These are phyloP conservation scores for Drosophila birchii DNA, from an alignment of 2,888 invertebrate species.

Conservation along the genomic window DNA sequence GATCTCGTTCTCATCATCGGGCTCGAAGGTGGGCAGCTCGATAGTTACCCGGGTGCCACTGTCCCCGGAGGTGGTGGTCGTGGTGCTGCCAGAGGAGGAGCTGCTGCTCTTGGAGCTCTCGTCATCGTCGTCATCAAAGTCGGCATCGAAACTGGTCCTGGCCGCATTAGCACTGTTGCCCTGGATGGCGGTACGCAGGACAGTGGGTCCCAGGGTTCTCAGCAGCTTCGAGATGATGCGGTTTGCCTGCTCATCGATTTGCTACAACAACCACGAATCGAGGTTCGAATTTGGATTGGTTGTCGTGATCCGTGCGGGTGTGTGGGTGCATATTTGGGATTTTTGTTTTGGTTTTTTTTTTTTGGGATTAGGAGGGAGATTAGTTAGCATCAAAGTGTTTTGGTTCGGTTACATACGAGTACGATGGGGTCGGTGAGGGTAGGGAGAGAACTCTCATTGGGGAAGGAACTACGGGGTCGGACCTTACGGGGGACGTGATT, in stretches of 20 bases:
- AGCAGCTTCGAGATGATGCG: conserved; percentile 86
- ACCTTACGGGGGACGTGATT: conserved; percentile 2
- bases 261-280: conserved; percentile 82
- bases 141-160: conserved; percentile 85
- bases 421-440: conserved; percentile 5
- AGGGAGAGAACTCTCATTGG: conserved; percentile 12
- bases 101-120: conserved; percentile 71
- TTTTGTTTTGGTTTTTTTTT: background rate
- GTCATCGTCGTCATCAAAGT: conserved; percentile 86
- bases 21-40: conserved; percentile 88
- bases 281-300: conserved; percentile 34
- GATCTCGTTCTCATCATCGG: conserved; percentile 88
- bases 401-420: conserved; percentile 20
- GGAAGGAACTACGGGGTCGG: conserved; percentile 11
- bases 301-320: conserved; percentile 5
- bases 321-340: conserved; percentile 16
- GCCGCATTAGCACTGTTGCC: conserved; percentile 83
- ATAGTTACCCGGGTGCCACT: conserved; percentile 87
- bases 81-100: conserved; percentile 61
- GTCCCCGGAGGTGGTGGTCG: conserved; percentile 46
- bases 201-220: conserved; percentile 89
- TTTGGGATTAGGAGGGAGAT: conserved; percentile 24
- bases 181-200: conserved; percentile 86
- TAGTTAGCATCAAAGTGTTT: conserved; percentile 32
- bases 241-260: conserved; percentile 84